These are phyloP conservation scores for Vipera latastei DNA, from an alignment of 2,797 vertebrate genomes.

Conservation along the genomic window DNA sequence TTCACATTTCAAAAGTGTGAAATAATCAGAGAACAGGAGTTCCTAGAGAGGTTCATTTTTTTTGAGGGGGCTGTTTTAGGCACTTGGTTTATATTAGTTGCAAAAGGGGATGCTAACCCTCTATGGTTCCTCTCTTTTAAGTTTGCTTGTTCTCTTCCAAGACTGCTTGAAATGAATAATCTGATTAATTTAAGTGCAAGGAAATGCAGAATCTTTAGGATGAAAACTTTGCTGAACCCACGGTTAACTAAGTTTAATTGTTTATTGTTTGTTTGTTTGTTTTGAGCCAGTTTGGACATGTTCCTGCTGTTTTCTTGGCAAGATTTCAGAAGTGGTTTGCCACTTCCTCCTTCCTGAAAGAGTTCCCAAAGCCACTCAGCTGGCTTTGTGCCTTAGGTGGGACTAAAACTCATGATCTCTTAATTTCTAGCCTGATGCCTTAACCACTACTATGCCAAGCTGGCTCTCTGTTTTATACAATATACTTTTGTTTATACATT, in stretches of 20 bases:
- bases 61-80: neutral
- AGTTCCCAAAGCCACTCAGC: neutral
- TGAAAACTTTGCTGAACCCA: neutral
- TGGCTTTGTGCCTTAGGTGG: neutral
- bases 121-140: neutral
- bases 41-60: neutral
- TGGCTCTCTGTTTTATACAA: neutral
- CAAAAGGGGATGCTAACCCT: neutral
- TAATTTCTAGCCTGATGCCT: neutral
- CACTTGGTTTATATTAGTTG: neutral
- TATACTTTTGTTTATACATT: neutral
- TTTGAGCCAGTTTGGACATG: neutral
- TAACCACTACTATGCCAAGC: neutral
- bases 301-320: neutral
- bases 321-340: neutral
- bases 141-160: neutral
- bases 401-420: neutral
- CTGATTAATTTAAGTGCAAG: neutral
- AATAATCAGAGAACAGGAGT: neutral
- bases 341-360: neutral
- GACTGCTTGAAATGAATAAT: neutral
- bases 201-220: neutral
- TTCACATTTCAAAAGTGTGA: neutral
- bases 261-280: neutral
- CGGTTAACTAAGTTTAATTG: neutral